Base-by-base conservation (phyloP, 1,140 invertebrate genomes). In the Battus philenor region DNA sequence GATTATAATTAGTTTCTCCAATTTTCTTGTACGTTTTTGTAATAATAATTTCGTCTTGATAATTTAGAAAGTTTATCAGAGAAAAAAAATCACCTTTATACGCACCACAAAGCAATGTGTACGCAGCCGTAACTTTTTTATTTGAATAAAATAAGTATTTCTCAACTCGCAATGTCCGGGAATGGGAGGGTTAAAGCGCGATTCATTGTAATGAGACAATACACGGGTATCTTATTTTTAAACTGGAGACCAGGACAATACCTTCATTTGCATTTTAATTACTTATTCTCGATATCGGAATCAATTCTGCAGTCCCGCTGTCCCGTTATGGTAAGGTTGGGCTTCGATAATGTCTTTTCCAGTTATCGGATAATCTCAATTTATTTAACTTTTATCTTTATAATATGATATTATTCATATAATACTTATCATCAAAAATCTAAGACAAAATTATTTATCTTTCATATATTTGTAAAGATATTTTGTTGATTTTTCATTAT, bases 251-350 rank as follows among this genome's bases (percentile, higher is more conserved):
- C 53, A 52, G 55, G 50, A 61, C 59, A 70, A 70, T 68, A 49
- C 38, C 39, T 58, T 66, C 51, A 75, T 79, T 79, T 77, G 59
- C 73, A 79, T 79, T 73, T 76, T 77, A 79, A 79, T 79, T 75
- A 68, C 59, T 57, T 50, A 32, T 51, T 45, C 13, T 44, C 38
- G 50, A 47, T 53, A 54, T 53, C 48, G 30, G 36, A 68, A 60
- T 69, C 59, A 68, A 67, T 69, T 55, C 52, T 56, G 57, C 46
- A 57, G 61, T 68, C 58, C 57, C 47, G 41, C 46, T 39, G 20
- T 31, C 34, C 41, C 43, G 12, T 17, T 59, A 53, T 44, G 36
- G 17, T 18, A 54, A 33, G 41, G 16, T 44, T 38, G 34, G 45
- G 29, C 26, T 11, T 9, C 27, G 43, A 33, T 44, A 52, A 68